These are phyloP conservation scores for Nyctereutes procyonoides DNA, from an alignment of 2,113 vertebrate genomes.

Conservation along the genomic window DNA sequence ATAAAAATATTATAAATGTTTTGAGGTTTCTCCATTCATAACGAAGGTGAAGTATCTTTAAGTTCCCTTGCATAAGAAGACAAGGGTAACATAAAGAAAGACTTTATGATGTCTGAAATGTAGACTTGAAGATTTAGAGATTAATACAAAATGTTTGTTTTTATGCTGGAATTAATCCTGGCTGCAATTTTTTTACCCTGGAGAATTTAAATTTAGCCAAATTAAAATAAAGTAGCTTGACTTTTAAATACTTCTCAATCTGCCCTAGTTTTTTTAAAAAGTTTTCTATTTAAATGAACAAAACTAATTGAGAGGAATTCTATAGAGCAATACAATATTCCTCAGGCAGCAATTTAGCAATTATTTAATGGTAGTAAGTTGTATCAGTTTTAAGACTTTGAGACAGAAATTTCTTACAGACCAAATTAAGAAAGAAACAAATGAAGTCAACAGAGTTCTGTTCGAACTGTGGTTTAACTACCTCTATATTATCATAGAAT, in stretches of 20 bases:
- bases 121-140: not conserved
- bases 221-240: not conserved
- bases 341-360: not conserved
- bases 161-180: not conserved
- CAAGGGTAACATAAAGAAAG: not conserved
- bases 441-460: not conserved
- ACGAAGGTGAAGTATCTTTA: not conserved
- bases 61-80: not conserved
- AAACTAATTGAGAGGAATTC: not conserved
- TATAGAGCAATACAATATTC: not conserved
- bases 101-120: not conserved
- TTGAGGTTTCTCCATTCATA: not conserved
- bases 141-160: not conserved
- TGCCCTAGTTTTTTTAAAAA: not conserved
- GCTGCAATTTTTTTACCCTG: not conserved
- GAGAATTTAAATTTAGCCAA: conserved; percentile 11
- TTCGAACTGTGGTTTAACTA: not conserved
- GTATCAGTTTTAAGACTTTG: not conserved
- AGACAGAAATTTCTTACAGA: not conserved
- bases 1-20: not conserved
- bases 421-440: not conserved
- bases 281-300: not conserved
- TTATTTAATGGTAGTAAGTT: not conserved
- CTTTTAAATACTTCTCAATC: not conserved
- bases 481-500: not conserved